Percentiles rank a stretch among this genome's conserved stretches.
Conservation (phyloP, 1,140 invertebrate species). For the Capitella teleta region DNA sequence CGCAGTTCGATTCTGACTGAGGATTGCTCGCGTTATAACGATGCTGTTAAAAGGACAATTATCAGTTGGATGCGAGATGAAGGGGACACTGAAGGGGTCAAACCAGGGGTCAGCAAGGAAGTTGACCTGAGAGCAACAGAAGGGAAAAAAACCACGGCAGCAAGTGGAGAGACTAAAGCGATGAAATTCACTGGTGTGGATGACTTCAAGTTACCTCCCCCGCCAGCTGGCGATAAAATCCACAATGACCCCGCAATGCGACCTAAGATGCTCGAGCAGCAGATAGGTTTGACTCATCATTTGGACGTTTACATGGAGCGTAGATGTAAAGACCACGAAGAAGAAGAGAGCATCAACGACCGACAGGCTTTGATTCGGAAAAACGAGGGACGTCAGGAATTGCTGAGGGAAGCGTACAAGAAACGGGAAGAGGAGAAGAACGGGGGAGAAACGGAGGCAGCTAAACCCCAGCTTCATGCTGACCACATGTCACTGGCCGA, state of each 20-base stretch:
- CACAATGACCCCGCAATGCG: neutral
- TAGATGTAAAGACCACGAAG: neutral
- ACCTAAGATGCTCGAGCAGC: neutral
- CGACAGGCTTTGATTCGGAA: neutral
- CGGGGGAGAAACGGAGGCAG: neutral
- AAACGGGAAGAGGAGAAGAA: neutral
- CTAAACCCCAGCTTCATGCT: neutral
- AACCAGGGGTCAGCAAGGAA: neutral
- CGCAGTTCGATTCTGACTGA: neutral
- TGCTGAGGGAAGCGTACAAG: neutral
- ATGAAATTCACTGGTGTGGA: no score
- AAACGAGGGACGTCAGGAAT: neutral
- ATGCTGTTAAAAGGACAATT: conserved; percentile 2
- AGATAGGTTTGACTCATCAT: neutral
- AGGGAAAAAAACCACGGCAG: neutral
- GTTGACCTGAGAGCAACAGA: neutral
- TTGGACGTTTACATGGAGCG: neutral
- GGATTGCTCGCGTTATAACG: neutral
- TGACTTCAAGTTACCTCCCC: neutral
- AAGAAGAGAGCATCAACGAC: neutral
- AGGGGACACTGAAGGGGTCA: neutral
- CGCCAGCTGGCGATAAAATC: neutral
- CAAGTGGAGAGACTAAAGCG: neutral
- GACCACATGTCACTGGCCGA: neutral
- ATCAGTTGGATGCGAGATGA: neutral